These are phyloP conservation scores for Sphenodon punctatus DNA, from an alignment of 2,797 vertebrate species.

Conservation along the genomic window DNA sequence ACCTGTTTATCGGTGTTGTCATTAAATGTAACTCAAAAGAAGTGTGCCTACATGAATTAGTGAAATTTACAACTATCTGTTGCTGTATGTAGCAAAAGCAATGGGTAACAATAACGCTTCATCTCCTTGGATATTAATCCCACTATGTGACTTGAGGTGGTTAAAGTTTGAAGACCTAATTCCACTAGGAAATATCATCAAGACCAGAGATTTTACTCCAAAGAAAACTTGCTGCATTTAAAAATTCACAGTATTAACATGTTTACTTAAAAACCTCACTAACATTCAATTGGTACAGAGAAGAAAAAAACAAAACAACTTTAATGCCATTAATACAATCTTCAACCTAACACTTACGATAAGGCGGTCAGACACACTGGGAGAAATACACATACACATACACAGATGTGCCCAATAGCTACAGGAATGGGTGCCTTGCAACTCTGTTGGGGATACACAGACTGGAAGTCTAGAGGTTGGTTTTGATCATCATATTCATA, in stretches of 20 bases:
- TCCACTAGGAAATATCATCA: not conserved
- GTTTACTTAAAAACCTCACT: not conserved
- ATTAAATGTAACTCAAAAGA: not conserved
- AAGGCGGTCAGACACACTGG: not conserved
- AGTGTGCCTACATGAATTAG: not conserved
- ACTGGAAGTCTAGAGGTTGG: not conserved
- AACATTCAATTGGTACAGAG: not conserved
- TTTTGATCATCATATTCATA: not conserved
- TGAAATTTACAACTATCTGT: not conserved
- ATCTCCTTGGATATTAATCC: not conserved
- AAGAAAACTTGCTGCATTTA: not conserved
- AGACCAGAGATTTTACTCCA: not conserved
- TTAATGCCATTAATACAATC: not conserved
- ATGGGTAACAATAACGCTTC: not conserved
- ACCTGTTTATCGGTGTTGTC: not conserved
- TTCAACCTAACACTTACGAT: too few species aligned
- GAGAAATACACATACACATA: too few species aligned
- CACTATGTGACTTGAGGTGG: rapidly evolving
- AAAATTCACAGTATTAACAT: not conserved
- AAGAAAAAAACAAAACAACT: too few species aligned
- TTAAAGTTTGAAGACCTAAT: not conserved
- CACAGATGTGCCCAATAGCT: rapidly evolving
- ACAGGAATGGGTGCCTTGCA: not conserved
- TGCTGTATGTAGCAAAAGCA: not conserved
- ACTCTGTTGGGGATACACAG: rapidly evolving